phyloP scores from a whole-genome alignment of 2,797 vertebrate species.

The Pogoniulus pusillus region DNA sequence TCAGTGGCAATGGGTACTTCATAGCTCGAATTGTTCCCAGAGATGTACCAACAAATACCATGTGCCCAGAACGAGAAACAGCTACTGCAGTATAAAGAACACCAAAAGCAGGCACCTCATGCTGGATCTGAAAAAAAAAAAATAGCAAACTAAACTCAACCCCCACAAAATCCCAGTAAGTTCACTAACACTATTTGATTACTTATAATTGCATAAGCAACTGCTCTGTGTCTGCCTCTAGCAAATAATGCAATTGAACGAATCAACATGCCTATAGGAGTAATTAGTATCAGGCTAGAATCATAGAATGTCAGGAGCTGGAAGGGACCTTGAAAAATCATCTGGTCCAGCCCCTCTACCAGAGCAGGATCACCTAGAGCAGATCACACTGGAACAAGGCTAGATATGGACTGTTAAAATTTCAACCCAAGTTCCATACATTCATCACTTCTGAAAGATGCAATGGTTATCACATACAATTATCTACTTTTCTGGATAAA shows the following conservation, averaged over 20 bases:
- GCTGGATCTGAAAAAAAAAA: slow-evolving; percentile 80
- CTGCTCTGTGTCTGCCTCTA: neutral
- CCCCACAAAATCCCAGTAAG: neutral
- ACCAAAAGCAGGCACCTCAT: slow-evolving; percentile 81
- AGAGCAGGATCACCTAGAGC: too few species aligned
- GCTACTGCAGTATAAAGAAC: slow-evolving; percentile 82
- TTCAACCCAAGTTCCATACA: neutral
- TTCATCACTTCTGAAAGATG: neutral
- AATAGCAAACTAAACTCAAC: neutral
- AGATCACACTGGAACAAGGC: too few species aligned
- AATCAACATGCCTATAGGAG: neutral
- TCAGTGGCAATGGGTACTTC: slow-evolving; percentile 86
- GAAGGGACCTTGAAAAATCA: too few species aligned
- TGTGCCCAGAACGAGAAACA: slow-evolving; percentile 84
- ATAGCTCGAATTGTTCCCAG: slow-evolving; percentile 85
- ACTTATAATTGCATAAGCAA: neutral
- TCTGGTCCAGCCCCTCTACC: too few species aligned
- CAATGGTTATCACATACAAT: neutral
- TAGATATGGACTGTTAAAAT: neutral
- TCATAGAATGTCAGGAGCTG: too few species aligned
- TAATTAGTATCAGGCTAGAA: neutral
- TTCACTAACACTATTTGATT: neutral
- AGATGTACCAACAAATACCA: slow-evolving; percentile 88
- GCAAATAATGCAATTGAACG: neutral
- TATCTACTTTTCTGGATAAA: neutral